phyloP scores from a whole-genome alignment of 2,797 vertebrate species.

The Phrynocephalus guinanensis region DNA sequence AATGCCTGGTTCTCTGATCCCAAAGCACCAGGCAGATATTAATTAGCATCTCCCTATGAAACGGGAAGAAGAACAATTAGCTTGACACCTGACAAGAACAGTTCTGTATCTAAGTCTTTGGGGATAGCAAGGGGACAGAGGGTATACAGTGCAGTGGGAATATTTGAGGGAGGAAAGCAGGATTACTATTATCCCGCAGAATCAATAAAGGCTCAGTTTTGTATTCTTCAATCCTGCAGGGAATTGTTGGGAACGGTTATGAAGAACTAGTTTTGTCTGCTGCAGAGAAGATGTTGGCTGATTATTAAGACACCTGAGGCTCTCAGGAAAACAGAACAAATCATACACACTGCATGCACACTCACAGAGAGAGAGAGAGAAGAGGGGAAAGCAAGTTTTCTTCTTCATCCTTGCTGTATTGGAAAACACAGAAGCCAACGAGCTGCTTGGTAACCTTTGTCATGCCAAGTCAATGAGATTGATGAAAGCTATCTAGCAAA shows the following conservation, averaged over 20 bases:
- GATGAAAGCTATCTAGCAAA: not conserved
- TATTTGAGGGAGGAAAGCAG: slow-evolving; percentile 35
- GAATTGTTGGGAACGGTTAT: slow-evolving; percentile 17
- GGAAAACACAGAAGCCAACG: not conserved
- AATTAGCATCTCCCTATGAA: not conserved
- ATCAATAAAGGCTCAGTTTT: slow-evolving; percentile 59
- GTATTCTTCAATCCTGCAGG: slow-evolving; percentile 62
- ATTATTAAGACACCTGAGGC: slow-evolving; percentile 23
- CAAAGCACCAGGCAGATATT: not conserved
- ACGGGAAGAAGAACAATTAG: not conserved
- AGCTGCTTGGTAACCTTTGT: accelerated
- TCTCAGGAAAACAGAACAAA: not conserved
- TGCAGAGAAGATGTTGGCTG: slow-evolving; percentile 50
- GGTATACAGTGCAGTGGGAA: not conserved
- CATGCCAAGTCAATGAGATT: not conserved
- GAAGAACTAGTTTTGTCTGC: slow-evolving; percentile 60
- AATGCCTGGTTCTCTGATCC: not conserved
- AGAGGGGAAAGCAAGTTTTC: not conserved
- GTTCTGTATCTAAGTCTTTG: not conserved
- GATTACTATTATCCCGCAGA: slow-evolving; percentile 37
- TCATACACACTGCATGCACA: not conserved
- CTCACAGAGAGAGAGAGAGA: too few species aligned
- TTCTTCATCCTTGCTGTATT: not conserved
- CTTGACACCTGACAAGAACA: not conserved
- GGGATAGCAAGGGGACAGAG: not conserved